A percentile compares a stretch with the other conserved stretches of the same genome.
These are phyloP conservation scores for Zosterops pallidus DNA, from an alignment of 2,113 vertebrate genomes.

Conservation along the genomic window DNA sequence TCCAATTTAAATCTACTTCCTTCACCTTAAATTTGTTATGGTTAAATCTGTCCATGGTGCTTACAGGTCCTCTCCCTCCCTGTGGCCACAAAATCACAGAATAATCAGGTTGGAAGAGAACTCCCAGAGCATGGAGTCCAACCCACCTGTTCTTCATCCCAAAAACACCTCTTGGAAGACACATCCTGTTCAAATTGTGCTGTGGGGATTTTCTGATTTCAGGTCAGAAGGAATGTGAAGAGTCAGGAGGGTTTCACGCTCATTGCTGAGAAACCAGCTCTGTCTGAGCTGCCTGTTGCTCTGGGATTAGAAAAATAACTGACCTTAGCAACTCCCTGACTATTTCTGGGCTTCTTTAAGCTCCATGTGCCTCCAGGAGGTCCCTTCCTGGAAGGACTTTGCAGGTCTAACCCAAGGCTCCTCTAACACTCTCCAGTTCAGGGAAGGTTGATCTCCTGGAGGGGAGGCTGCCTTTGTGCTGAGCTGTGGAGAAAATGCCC, in stretches of 20 bases:
- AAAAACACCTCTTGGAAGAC: neutral
- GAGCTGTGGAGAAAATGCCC: neutral
- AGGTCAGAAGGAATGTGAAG: neutral
- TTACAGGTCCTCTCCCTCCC: neutral
- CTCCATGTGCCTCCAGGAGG: neutral
- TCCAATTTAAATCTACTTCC: neutral
- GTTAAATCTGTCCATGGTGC: neutral
- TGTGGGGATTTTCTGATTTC: neutral
- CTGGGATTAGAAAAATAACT: neutral
- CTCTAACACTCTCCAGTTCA: neutral
- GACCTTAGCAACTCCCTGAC: neutral
- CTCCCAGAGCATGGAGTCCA: neutral
- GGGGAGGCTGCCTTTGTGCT: neutral
- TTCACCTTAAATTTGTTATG: neutral
- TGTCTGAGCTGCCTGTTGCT: neutral
- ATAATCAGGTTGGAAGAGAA: neutral
- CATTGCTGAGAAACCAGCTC: neutral
- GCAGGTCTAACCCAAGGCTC: neutral
- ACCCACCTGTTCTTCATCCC: neutral
- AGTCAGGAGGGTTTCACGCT: neutral
- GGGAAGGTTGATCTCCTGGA: neutral
- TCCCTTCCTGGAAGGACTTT: neutral
- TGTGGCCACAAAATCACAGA: neutral
- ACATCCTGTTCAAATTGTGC: rapidly evolving
- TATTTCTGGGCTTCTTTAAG: neutral